phyloP scores from a whole-genome alignment of 2,888 invertebrate species.

The Yponomeuta plumbellus region DNA sequence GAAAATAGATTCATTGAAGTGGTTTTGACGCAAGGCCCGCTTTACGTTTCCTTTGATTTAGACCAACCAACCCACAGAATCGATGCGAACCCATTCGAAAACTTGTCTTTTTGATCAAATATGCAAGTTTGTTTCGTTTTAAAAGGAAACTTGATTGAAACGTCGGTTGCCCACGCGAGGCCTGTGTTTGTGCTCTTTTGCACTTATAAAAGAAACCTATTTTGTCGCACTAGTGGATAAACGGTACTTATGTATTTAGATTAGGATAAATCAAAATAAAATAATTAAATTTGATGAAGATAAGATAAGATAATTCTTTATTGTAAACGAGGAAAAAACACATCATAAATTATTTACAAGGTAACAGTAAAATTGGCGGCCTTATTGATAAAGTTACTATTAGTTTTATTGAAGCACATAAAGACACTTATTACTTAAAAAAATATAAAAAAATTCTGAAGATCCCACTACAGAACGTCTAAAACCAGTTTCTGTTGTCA shows the following conservation, averaged over 20 bases:
- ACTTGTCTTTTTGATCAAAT: background rate
- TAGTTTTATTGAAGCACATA: too few species aligned
- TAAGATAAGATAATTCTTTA: too few species aligned
- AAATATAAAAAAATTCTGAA: too few species aligned
- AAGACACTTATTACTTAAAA: too few species aligned
- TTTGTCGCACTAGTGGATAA: background rate
- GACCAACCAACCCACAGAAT: background rate
- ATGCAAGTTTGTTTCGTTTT: background rate
- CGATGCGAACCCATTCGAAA: background rate
- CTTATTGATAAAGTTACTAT: too few species aligned
- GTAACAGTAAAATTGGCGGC: too few species aligned
- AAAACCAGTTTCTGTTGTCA: too few species aligned
- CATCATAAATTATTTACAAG: too few species aligned
- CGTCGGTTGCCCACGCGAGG: background rate
- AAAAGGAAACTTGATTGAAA: slow-evolving; percentile 1
- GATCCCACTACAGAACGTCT: too few species aligned
- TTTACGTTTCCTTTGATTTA: slow-evolving; percentile 4
- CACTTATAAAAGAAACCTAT: background rate
- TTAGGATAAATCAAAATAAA: too few species aligned
- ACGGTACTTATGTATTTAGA: background rate
- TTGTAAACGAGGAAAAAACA: too few species aligned
- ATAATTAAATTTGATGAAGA: too few species aligned
- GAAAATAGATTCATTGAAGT: background rate
- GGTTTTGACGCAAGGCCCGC: background rate
- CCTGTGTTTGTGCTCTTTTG: background rate